Evolutionary conservation across 53 echinoderm and acorn worm genomes (phyloP), one percentile per base, ranked within the genome.

Genomic region (Hippasteria phrygiana): DNA sequence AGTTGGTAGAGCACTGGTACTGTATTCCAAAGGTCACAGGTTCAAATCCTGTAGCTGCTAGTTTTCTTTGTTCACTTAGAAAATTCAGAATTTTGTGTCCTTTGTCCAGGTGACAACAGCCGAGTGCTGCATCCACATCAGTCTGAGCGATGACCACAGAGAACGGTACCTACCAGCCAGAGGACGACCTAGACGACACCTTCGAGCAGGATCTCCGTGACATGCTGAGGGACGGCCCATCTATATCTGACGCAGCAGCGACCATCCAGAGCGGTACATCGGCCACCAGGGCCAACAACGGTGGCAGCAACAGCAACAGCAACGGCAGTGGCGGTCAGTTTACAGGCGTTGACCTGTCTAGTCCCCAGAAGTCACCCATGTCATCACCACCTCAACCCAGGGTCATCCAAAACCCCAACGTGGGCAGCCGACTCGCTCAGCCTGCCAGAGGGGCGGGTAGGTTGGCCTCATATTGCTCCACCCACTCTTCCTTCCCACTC

Each of bases 171-270:
- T 91, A 90, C 35, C 93, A 93, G 62, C 90, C 88, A 13, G 95
- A 87, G 63, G 93, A 94, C 59, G 99, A 99, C 34, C 80, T 95
- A 55, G 96, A 99, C 79, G 99, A 99, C 90, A 99, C 98, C 56
- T 99, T 99, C 74, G 99, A 99, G 92, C 96, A 99, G 74, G 99
- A 99, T 63, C 83, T 99, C 37, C 88, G 93, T 38, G 93, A 96
- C 86, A 99, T 99, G 99, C 94, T 99, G 56, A 69, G 96, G 13
- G 99, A 99, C 64, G 96, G 99, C 22, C 92, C 99, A 11, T 73
- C 90, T 63, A 55, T 95, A 39, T 93, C 95, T 37, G 99, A 96
- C 71, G 88, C 91, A 69, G 90, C 93, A 63, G 91, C 91, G 56
- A 94, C 94, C 64, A 78, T 92, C 8, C 92, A 89, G 55, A 90